Evolutionary conservation across 2,797 vertebrate species (phyloP).

Genomic region (Poecile montanus): DNA sequence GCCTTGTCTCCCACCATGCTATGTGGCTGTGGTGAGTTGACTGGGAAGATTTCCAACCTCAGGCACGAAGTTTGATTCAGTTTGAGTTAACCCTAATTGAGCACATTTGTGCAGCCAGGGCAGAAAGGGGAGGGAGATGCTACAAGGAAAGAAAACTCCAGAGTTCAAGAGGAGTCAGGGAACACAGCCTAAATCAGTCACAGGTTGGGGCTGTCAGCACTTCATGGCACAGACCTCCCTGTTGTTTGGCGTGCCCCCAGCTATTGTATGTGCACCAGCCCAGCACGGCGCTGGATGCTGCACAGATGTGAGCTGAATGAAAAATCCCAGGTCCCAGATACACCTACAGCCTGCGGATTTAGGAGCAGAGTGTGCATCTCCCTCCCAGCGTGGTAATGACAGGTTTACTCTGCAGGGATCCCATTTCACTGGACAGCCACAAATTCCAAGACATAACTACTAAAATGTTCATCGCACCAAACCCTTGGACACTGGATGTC

Average conservation of each 20-base stretch:
- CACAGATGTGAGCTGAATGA: conserved; percentile 53
- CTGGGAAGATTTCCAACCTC: conserved; percentile 77
- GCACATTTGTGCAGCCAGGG: conserved; percentile 50
- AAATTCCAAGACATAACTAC: background rate
- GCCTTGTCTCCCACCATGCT: conserved; percentile 75
- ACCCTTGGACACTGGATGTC: background rate
- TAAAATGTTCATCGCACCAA: background rate
- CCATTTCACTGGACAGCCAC: background rate
- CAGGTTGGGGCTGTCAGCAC: conserved; percentile 14
- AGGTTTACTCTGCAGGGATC: background rate
- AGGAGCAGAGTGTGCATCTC: background rate
- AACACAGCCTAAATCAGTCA: background rate
- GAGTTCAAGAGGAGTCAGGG: conserved; percentile 33
- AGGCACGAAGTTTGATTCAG: conserved; percentile 72
- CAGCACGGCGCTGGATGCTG: background rate
- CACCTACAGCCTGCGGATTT: background rate
- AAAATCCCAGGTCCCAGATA: conserved; percentile 30
- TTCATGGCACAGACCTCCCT: background rate
- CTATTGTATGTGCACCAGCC: background rate
- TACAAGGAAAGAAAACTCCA: background rate
- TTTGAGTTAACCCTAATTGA: conserved; percentile 76
- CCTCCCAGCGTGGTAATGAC: background rate
- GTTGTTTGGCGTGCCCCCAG: conserved; percentile 36
- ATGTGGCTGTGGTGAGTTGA: conserved; percentile 76
- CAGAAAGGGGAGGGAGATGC: conserved; percentile 43